These are phyloP conservation scores for Bibio marci DNA, from an alignment of 2,888 invertebrate species.

Conservation along the genomic window DNA sequence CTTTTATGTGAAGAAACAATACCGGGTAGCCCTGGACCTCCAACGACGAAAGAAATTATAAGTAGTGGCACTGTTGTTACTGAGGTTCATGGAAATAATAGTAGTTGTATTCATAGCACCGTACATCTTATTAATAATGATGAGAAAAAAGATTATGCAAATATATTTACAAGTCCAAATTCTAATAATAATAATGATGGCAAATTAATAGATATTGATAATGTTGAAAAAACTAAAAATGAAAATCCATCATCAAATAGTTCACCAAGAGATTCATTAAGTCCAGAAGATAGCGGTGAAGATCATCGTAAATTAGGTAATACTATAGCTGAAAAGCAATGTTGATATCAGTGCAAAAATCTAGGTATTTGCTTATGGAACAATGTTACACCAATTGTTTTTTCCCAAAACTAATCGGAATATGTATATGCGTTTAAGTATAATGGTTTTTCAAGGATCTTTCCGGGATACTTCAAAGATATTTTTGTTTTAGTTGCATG, in stretches of 20 bases:
- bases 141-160: background rate
- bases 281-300: constrained; percentile 28
- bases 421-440: no score
- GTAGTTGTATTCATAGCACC: background rate
- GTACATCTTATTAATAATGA: no score
- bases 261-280: constrained; percentile 24
- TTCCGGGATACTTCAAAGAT: no score
- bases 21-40: constrained; percentile 73
- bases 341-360: background rate
- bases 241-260: constrained; percentile 19
- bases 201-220: constrained; percentile 14
- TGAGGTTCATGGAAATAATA: background rate
- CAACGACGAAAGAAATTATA: constrained; percentile 20
- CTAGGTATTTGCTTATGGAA: background rate
- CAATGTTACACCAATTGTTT: no score
- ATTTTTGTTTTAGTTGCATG: background rate
- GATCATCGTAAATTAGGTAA: constrained; percentile 20
- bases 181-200: background rate
- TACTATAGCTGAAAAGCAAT: background rate
- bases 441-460: no score
- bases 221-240: constrained; percentile 7
- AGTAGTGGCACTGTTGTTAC: no score
- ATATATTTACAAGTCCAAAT: constrained; percentile 1
- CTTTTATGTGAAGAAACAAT: constrained; percentile 79
- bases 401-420: no score